Conservation (phyloP, 2,888 invertebrate genomes). For the Chalcis sispes region DNA sequence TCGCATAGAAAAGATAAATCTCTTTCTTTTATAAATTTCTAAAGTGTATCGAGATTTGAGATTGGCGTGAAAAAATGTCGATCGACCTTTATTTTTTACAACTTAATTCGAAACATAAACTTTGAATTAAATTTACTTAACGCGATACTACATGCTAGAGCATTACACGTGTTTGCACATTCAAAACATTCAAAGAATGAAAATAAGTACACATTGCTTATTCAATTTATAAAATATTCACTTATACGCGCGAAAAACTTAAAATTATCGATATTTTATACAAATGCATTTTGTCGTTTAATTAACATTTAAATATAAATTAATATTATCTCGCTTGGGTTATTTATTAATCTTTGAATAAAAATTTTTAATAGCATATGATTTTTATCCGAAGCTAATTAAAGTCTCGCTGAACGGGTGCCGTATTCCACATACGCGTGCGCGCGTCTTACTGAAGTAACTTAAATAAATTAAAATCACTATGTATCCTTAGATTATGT, state of each 20-base stretch:
- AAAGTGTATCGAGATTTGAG: no score
- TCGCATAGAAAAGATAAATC: no score
- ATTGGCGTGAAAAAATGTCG: no score
- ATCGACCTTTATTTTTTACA: no score
- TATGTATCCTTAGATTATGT: slow-evolving; percentile 13
- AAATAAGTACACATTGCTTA: neutral
- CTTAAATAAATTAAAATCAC: slow-evolving; percentile 34
- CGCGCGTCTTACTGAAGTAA: neutral
- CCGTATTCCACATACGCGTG: no score
- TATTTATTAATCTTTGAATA: neutral
- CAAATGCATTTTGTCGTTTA: neutral
- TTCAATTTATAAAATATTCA: neutral
- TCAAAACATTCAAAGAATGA: neutral
- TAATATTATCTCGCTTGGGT: neutral
- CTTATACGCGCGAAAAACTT: neutral
- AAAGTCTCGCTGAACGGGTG: no score
- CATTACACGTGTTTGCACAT: no score
- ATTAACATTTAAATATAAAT: neutral
- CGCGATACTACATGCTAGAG: no score
- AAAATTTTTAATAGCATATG: neutral
- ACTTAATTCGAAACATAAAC: neutral
- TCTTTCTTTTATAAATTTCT: no score
- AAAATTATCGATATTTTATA: neutral
- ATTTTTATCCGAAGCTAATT: slow-evolving; percentile 16
- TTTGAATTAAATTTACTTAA: no score